These are phyloP conservation scores for Pedetes capensis DNA, from an alignment of 2,113 vertebrate genomes.

Conservation along the genomic window DNA sequence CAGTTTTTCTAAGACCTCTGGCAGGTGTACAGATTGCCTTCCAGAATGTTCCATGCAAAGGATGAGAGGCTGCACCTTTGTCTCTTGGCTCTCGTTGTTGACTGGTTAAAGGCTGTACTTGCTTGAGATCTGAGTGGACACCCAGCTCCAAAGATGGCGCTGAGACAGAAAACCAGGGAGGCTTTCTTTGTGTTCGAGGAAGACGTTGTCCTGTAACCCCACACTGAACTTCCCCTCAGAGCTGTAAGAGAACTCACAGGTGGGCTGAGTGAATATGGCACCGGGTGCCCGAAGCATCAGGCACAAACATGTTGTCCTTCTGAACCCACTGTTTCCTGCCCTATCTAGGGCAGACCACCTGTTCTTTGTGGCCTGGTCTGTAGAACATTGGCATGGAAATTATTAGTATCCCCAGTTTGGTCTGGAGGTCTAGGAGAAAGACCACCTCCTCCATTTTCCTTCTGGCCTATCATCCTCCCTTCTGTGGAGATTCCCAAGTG, in stretches of 20 bases:
- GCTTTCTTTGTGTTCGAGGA: background rate
- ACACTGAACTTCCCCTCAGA: background rate
- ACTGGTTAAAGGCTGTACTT: background rate
- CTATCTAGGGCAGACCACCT: accelerated
- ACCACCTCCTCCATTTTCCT: background rate
- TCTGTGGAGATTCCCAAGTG: background rate
- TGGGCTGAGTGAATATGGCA: background rate
- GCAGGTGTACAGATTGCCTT: background rate
- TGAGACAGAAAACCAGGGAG: background rate
- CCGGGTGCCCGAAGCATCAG: too few relatives aligned
- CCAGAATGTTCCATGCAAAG: background rate
- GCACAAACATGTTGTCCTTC: background rate
- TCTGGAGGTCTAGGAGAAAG: too few relatives aligned
- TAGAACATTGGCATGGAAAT: background rate
- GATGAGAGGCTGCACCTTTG: background rate
- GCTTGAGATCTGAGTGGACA: background rate
- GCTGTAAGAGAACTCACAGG: background rate
- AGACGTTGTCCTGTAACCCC: background rate
- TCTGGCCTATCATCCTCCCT: background rate
- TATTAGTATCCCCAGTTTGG: background rate
- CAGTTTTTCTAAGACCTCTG: background rate
- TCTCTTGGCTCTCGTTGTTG: background rate
- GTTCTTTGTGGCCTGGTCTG: too few relatives aligned
- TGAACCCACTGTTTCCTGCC: background rate
- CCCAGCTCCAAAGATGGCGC: background rate